Conservation (phyloP, 35 echinoderm and acorn worm species). For the Chiridota heheva region DNA sequence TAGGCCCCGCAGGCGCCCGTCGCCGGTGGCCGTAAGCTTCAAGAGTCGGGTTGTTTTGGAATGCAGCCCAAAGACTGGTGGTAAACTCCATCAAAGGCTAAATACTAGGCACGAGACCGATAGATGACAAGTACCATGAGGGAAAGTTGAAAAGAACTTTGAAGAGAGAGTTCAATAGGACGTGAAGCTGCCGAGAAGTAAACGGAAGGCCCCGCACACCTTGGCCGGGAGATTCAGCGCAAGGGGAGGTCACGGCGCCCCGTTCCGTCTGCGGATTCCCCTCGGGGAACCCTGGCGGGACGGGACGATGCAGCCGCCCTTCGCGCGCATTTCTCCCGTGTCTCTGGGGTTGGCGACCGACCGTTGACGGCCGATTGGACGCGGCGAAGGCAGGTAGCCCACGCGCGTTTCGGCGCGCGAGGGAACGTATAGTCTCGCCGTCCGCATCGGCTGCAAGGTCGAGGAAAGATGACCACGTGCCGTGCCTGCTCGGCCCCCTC, state of each 20-base stretch:
- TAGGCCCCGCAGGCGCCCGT: conserved; percentile 34
- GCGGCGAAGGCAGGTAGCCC: background rate
- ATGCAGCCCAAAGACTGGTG: conserved; percentile 60
- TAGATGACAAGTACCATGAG: conserved; percentile 67
- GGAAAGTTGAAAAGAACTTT: conserved; percentile 79
- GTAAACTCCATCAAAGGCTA: conserved; percentile 64
- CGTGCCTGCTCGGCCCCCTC: conserved; percentile 15
- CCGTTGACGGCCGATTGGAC: background rate
- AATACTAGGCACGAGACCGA: conserved; percentile 46
- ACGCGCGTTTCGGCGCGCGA: background rate
- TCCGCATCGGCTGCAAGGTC: background rate
- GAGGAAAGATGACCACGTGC: conserved; percentile 17
- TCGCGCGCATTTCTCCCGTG: conserved; percentile 36
- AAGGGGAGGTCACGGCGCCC: background rate
- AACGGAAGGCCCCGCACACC: conserved; percentile 32
- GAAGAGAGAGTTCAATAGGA: conserved; percentile 71
- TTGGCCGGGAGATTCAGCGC: conserved; percentile 2
- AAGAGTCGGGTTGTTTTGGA: conserved; percentile 45
- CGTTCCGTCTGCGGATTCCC: conserved; percentile 2
- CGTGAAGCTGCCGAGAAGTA: conserved; percentile 69
- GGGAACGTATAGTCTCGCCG: conserved; percentile 20
- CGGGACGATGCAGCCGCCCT: background rate
- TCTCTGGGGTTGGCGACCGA: conserved; percentile 22
- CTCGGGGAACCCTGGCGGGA: conserved; percentile 6
- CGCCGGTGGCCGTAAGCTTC: conserved; percentile 21